These are phyloP conservation scores for Trichonephila clavipes DNA, from an alignment of 1,140 invertebrate species.

Conservation along the genomic window DNA sequence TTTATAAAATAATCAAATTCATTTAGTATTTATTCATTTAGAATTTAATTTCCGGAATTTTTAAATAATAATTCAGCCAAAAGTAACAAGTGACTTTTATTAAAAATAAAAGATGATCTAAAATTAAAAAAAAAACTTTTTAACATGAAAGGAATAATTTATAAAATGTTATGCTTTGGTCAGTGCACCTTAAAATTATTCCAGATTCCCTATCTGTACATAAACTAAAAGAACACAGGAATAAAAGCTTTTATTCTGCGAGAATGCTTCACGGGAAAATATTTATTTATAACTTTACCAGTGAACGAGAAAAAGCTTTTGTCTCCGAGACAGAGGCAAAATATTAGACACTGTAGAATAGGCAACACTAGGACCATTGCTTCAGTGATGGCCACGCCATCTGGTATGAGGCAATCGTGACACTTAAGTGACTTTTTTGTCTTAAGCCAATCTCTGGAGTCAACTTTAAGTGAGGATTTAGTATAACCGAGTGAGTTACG, in stretches of 20 bases:
- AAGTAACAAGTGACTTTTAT: too few relatives aligned
- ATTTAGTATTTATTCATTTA: too few relatives aligned
- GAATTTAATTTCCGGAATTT: too few relatives aligned
- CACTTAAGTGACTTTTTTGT: constrained; percentile 30
- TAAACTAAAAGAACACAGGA: not conserved
- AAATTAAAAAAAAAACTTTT: too few relatives aligned
- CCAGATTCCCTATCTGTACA: too few relatives aligned
- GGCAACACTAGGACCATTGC: constrained; percentile 18
- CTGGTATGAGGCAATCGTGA: constrained; percentile 16
- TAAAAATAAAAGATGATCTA: too few relatives aligned
- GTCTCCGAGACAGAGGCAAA: constrained; percentile 18
- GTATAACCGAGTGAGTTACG: not conserved
- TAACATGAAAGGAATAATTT: not conserved
- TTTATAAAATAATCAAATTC: too few relatives aligned
- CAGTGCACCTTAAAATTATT: not conserved
- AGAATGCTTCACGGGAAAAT: constrained; percentile 4
- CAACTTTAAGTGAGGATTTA: constrained; percentile 18
- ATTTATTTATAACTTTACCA: constrained; percentile 61
- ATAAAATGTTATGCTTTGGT: not conserved
- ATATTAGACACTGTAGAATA: constrained; percentile 13
- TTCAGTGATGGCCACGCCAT: not conserved
- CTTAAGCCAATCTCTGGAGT: constrained; percentile 22
- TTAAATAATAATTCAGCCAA: too few relatives aligned
- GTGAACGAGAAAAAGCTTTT: constrained; percentile 65
- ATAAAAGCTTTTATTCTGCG: not conserved